Percentiles rank a stretch among this genome's conserved stretches.
Evolutionary conservation across 1,140 invertebrate genomes (phyloP).

Genomic region (Papilio polytes): DNA sequence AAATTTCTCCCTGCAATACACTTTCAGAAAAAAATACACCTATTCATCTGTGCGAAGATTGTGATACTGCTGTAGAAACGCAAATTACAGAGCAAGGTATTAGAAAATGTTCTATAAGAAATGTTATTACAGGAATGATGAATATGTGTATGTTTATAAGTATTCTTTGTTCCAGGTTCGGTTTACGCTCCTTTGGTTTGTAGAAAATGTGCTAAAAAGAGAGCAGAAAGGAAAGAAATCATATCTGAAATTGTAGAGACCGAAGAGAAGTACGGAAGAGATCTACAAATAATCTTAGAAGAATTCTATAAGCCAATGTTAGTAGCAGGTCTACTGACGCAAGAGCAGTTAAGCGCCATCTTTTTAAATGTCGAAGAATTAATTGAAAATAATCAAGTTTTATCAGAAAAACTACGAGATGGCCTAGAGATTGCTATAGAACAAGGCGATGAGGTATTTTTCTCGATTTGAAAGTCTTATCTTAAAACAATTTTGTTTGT

Average conservation of each 20-base stretch:
- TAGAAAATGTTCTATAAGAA: constrained; percentile 34
- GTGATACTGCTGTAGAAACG: constrained; percentile 89
- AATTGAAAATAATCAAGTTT: constrained; percentile 93
- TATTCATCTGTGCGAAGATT: constrained; percentile 90
- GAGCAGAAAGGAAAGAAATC: constrained; percentile 96
- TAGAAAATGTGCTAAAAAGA: constrained; percentile 93
- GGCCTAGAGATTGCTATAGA: constrained; percentile 94
- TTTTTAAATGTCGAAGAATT: constrained; percentile 98
- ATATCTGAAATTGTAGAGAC: constrained; percentile 98
- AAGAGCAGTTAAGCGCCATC: constrained; percentile 93
- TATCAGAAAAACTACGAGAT: constrained; percentile 94
- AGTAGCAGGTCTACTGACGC: constrained; percentile 92
- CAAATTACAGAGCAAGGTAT: constrained; percentile 87
- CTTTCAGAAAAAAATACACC: constrained; percentile 77
- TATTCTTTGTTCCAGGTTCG: constrained; percentile 81
- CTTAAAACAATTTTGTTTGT: too few relatives aligned
- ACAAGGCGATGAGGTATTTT: constrained; percentile 86
- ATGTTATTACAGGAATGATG: constrained; percentile 38
- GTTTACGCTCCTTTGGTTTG: constrained; percentile 92
- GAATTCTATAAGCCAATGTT: constrained; percentile 98
- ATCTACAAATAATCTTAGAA: constrained; percentile 95
- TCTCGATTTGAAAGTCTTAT: not conserved
- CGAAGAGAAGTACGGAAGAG: constrained; percentile 97
- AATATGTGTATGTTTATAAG: not conserved
- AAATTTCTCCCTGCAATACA: constrained; percentile 76